Percentiles rank a stretch among this genome's conserved stretches.
Conservation (phyloP, 2,113 vertebrate genomes). For the Peromyscus polionotus region DNA sequence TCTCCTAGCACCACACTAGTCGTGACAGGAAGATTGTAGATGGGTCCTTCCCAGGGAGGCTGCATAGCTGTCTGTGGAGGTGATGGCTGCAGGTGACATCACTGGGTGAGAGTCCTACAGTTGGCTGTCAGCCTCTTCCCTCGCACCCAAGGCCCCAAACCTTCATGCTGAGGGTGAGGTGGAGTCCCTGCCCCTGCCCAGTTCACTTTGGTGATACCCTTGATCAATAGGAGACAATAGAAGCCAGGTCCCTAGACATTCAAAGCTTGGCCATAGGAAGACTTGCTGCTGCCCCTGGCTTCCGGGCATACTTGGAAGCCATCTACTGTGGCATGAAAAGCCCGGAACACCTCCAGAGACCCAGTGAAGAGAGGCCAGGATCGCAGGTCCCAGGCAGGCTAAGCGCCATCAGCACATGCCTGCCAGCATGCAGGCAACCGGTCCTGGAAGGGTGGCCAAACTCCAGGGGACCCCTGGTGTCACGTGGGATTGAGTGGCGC, state of each 20-base stretch:
- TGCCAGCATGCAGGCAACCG: too few species aligned
- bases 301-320: neutral
- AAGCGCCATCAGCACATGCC: rapidly evolving
- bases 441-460: neutral
- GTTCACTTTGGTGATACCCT: neutral
- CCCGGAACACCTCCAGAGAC: neutral
- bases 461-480: neutral
- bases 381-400: rapidly evolving
- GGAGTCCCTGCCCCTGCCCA: rapidly evolving
- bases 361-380: rapidly evolving
- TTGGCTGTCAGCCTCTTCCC: neutral
- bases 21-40: neutral
- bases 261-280: neutral
- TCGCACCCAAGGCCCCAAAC: neutral
- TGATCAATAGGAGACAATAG: neutral
- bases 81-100: neutral
- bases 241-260: neutral
- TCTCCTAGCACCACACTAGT: neutral
- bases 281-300: neutral
- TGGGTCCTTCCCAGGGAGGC: neutral
- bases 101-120: neutral
- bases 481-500: neutral
- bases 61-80: neutral
- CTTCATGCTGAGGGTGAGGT: neutral
- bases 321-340: neutral